A percentile compares a stretch with the other conserved stretches of the same genome.
Conservation (phyloP, 2,797 vertebrate genomes). For the Pipistrellus pygmaeus region DNA sequence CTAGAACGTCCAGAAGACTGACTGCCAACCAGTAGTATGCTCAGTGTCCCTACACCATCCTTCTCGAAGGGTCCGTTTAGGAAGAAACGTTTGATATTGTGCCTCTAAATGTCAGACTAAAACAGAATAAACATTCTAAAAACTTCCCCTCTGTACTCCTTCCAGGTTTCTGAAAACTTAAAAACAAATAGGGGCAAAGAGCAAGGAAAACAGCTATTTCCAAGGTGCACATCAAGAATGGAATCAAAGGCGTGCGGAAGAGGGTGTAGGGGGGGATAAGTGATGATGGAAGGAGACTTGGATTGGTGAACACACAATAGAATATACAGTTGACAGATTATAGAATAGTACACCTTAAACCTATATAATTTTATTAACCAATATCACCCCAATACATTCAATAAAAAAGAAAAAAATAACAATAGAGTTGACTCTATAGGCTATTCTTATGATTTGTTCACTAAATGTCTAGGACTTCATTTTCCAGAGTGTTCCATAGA, state of each 20-base stretch:
- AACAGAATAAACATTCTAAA: not conserved
- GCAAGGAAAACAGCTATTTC: not conserved
- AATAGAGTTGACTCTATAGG: not conserved
- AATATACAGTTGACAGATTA: not conserved
- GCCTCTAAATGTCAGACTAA: not conserved
- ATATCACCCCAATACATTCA: not conserved
- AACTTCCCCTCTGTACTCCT: not conserved
- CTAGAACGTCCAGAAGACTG: not conserved
- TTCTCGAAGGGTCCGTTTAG: not conserved
- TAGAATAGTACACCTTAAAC: not conserved
- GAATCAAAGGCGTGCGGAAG: not conserved
- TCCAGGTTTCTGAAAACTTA: conserved; percentile 3
- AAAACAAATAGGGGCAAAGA: not conserved
- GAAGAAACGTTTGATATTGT: not conserved
- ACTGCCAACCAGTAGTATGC: too few species aligned
- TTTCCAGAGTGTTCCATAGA: not conserved
- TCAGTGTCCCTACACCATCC: not conserved
- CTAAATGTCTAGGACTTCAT: not conserved
- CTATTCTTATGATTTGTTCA: not conserved
- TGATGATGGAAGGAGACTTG: not conserved
- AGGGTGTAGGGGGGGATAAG: not conserved
- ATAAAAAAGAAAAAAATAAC: not conserved
- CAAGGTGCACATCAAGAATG: not conserved
- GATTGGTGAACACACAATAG: not conserved
- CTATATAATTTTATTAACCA: not conserved